A percentile compares a stretch with the other conserved stretches of the same genome.
phyloP scores from a whole-genome alignment of 1,140 invertebrate species.

The Nilaparvata lugens region DNA sequence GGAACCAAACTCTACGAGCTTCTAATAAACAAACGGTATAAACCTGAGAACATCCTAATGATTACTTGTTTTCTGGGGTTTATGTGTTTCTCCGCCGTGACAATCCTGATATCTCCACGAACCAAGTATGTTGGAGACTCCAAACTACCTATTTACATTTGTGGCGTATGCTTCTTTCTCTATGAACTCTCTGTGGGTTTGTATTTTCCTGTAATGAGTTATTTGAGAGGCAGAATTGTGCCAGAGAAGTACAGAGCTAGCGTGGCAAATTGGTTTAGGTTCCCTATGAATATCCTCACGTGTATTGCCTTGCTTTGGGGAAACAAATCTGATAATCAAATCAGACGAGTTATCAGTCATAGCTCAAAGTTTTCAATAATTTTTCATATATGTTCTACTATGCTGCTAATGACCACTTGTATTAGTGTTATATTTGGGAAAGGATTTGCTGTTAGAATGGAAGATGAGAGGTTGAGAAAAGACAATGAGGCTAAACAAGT shows the following conservation, averaged over 20 bases:
- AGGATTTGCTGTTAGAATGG: no score
- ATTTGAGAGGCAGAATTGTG: slow-evolving; percentile 50
- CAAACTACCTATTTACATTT: slow-evolving; percentile 25
- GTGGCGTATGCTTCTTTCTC: slow-evolving; percentile 50
- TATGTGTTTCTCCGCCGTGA: slow-evolving; percentile 26
- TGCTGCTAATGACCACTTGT: not conserved
- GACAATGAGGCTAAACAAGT: no score
- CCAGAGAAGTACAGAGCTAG: slow-evolving; percentile 50
- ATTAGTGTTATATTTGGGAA: no score
- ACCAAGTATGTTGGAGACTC: no score
- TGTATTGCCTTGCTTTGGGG: slow-evolving; percentile 38
- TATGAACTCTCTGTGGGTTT: slow-evolving; percentile 51
- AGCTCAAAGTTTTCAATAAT: not conserved
- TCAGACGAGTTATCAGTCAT: not conserved
- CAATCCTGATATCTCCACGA: not conserved
- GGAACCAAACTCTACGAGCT: slow-evolving; percentile 54
- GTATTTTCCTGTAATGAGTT: slow-evolving; percentile 50
- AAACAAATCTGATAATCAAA: not conserved
- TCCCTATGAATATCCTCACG: slow-evolving; percentile 49
- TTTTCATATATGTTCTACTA: slow-evolving; percentile 1
- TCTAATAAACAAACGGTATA: slow-evolving; percentile 30
- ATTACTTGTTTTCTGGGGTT: slow-evolving; percentile 30
- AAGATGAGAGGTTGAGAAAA: no score
- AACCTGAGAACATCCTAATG: slow-evolving; percentile 33
- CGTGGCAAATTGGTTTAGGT: slow-evolving; percentile 48